These are phyloP conservation scores for Drosophila pegasa DNA, from an alignment of 2,888 invertebrate genomes.

Conservation along the genomic window DNA sequence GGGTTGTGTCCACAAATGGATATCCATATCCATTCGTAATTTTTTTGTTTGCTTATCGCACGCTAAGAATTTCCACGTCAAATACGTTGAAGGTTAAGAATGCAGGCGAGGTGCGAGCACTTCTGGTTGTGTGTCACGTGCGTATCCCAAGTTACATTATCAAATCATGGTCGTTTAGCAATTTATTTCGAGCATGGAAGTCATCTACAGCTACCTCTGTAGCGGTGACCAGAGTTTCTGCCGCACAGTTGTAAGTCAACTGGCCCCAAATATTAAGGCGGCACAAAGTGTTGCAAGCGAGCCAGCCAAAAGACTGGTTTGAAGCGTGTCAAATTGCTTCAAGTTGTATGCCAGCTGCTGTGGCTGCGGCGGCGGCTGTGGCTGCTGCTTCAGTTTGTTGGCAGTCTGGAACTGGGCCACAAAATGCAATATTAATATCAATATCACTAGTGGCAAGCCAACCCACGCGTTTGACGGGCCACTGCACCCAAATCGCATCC, in stretches of 20 bases:
- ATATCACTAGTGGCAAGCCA: slow-evolving; percentile 49
- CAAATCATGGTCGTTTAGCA: slow-evolving; percentile 3
- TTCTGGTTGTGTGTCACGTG: slow-evolving; percentile 44
- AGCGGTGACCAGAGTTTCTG: slow-evolving; percentile 42
- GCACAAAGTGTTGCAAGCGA: slow-evolving; percentile 69
- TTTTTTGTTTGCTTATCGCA: slow-evolving; percentile 22
- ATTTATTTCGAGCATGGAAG: slow-evolving; percentile 12
- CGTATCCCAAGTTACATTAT: slow-evolving; percentile 33
- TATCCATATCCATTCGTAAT: slow-evolving; percentile 38
- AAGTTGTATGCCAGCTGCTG: slow-evolving; percentile 49
- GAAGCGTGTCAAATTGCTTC: slow-evolving; percentile 67
- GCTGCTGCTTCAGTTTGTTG: slow-evolving; percentile 15
- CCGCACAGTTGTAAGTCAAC: slow-evolving; percentile 36
- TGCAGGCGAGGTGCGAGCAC: slow-evolving; percentile 9
- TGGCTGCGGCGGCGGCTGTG: slow-evolving; percentile 2
- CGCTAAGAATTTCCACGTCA: slow-evolving; percentile 51
- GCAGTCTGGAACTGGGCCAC: slow-evolving; percentile 42
- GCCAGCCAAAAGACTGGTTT: slow-evolving; percentile 60
- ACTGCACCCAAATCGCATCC: slow-evolving; percentile 69
- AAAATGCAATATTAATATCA: slow-evolving; percentile 53
- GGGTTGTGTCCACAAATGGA: slow-evolving; percentile 25
- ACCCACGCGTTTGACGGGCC: slow-evolving; percentile 38
- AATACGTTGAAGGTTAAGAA: slow-evolving; percentile 32
- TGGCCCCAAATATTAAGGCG: slow-evolving; percentile 41
- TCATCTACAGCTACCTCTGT: slow-evolving; percentile 1